These are phyloP conservation scores for Drosophila macrospina DNA, from an alignment of 2,888 invertebrate species.

Conservation along the genomic window DNA sequence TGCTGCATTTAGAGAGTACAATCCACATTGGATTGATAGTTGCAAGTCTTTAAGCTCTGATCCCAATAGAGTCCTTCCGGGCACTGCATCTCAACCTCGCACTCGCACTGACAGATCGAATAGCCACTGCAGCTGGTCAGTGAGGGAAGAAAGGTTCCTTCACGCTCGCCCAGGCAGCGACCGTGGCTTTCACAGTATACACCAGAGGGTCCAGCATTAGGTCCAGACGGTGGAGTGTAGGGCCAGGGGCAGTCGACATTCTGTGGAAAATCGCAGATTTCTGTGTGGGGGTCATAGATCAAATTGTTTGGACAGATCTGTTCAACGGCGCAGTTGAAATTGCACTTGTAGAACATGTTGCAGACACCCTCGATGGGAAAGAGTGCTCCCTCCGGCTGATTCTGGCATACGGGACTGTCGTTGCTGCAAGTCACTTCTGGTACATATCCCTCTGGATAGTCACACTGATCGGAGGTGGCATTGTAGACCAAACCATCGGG, in stretches of 20 bases:
- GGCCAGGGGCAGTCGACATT: slow-evolving; percentile 45
- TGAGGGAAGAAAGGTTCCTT: slow-evolving; percentile 57
- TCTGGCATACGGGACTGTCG: slow-evolving; percentile 41
- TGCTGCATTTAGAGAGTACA: slow-evolving; percentile 40
- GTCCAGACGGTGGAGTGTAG: slow-evolving; percentile 70
- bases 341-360: slow-evolving; percentile 70
- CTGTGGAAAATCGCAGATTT: slow-evolving; percentile 54
- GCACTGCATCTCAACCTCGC: slow-evolving; percentile 68
- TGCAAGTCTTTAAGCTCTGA: slow-evolving; percentile 23
- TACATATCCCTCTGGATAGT: slow-evolving; percentile 59
- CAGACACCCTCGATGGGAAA: slow-evolving; percentile 59
- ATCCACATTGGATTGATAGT: slow-evolving; percentile 37
- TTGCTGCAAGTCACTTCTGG: slow-evolving; percentile 54
- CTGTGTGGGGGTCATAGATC: slow-evolving; percentile 10
- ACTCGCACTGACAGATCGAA: slow-evolving; percentile 77
- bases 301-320: slow-evolving; percentile 65
- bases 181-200: slow-evolving; percentile 67
- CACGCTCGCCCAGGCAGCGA: slow-evolving; percentile 62
- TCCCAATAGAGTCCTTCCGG: slow-evolving; percentile 53
- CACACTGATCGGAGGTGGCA: slow-evolving; percentile 59
- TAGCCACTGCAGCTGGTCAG: slow-evolving; percentile 59
- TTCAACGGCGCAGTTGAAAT: slow-evolving; percentile 67
- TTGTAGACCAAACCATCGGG: slow-evolving; percentile 57
- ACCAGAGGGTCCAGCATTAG: slow-evolving; percentile 77
- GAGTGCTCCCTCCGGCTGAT: slow-evolving; percentile 50